Conservation (phyloP, 2,113 vertebrate genomes). For the Brachyistius frenatus region DNA sequence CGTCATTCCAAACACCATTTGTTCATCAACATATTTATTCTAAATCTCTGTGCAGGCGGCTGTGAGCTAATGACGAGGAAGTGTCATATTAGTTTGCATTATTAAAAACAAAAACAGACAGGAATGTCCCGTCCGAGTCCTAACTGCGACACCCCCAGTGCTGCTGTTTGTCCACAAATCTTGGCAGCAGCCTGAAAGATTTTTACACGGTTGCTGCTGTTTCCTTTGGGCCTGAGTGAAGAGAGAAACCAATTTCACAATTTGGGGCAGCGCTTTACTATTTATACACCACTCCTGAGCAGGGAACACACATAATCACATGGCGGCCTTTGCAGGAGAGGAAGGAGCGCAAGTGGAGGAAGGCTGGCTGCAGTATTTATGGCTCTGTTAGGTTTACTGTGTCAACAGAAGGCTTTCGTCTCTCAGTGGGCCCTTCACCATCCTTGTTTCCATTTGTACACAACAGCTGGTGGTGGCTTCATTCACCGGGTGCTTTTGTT, state of each 20-base stretch:
- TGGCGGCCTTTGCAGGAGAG: not conserved
- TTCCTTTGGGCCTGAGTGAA: slow-evolving; percentile 30
- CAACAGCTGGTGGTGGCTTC: slow-evolving; percentile 42
- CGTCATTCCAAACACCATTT: not conserved
- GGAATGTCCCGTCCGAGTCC: not conserved
- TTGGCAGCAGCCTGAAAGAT: not conserved
- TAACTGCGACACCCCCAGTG: slow-evolving; percentile 19
- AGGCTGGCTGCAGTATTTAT: slow-evolving; percentile 41
- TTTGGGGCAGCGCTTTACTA: slow-evolving; percentile 51
- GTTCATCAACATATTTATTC: slow-evolving; percentile 8
- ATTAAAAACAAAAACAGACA: slow-evolving; percentile 33
- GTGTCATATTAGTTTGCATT: slow-evolving; percentile 23
- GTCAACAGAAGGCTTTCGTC: slow-evolving; percentile 22
- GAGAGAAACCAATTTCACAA: slow-evolving; percentile 26
- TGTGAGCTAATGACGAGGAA: slow-evolving; percentile 1
- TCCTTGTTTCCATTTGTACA: slow-evolving; percentile 36
- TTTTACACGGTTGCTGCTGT: slow-evolving; percentile 11
- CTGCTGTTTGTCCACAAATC: slow-evolving; percentile 25
- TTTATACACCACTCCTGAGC: slow-evolving; percentile 36
- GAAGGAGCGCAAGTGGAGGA: slow-evolving; percentile 8
- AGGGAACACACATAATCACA: slow-evolving; percentile 18
- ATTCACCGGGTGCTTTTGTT: slow-evolving; percentile 1
- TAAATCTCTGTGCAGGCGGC: not conserved
- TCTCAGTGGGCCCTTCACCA: not conserved
- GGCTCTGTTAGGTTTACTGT: slow-evolving; percentile 26